Evolutionary conservation across 35 echinoderm and acorn worm genomes (phyloP), one percentile per base, ranked within the genome.

Genomic region (Acanthaster planci): DNA sequence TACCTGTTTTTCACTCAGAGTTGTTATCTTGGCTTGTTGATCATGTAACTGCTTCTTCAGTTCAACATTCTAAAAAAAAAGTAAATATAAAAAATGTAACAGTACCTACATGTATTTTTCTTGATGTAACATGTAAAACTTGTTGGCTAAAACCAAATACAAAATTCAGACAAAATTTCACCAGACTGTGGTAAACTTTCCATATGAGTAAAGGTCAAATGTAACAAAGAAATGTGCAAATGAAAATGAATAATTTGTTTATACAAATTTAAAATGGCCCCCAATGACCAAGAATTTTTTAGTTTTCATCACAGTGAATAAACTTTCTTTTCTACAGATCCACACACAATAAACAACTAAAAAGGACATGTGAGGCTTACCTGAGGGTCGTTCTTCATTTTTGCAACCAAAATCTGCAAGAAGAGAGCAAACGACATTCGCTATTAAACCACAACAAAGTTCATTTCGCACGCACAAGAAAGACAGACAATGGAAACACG

Each of bases 1-100:
- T 53, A 97, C 95, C 90, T 97, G 95, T 87, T 89, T 97, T 60
- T 97, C 95, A 90, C 95, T 97, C 7, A 93, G 80, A 12, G 87
- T 38, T 19, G 80, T 86, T 37, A 97, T 97, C 85, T 91, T 97
- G 22, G 80, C 56, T 39, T 97, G 95, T 39, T 97, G 91, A 27
- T 97, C 91, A 34, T 93, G 84, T 2, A 93, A 76, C 44, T 86
- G 80, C 50, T 90, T 92, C 34, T 89, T 89, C 56, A 97, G 80
- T 37, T 93, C 87, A 29, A 84, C 39, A 91, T 97, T 92, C 95
- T 93, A 57, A 81, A 56, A 57, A 29, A 56, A 19, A 75, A 83
- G 0, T 86, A 52, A 51, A 86, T 52, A 86, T 40, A 64, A 60
- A 80, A 38, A 0, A 56, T 51, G 26, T 17, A n/a, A n/a, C n/a